Conservation (phyloP, 2,888 invertebrate genomes). For the Stenotaenia linearis region DNA sequence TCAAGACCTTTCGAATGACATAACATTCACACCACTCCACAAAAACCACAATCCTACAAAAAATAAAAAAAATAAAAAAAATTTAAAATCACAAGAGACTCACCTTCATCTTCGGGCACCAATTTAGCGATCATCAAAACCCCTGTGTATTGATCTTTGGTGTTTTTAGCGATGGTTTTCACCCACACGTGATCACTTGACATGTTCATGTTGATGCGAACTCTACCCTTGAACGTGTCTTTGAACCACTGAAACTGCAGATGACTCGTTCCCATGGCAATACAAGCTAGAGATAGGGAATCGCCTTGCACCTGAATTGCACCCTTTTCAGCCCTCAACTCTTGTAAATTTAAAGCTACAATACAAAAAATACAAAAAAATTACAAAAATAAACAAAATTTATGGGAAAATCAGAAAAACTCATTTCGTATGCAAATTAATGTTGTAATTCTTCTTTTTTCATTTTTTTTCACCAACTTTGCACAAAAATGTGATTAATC, state of each 20-base stretch:
- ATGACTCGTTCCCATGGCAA: slow-evolving; percentile 38
- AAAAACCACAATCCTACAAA: too few relatives aligned
- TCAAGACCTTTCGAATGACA: too few relatives aligned
- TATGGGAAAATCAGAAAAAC: neutral
- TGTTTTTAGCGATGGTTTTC: neutral
- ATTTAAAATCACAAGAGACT: neutral
- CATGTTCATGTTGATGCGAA: neutral
- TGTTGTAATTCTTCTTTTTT: neutral
- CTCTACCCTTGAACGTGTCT: slow-evolving; percentile 37
- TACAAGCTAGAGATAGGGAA: slow-evolving; percentile 38
- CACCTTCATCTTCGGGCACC: slow-evolving; percentile 27
- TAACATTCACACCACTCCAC: too few relatives aligned
- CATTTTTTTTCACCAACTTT: neutral
- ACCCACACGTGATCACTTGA: slow-evolving; percentile 17
- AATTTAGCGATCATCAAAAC: slow-evolving; percentile 27
- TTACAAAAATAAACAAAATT: neutral
- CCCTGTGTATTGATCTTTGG: slow-evolving; percentile 28
- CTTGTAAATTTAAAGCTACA: slow-evolving; percentile 32
- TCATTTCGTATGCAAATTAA: neutral
- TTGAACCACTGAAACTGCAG: slow-evolving; percentile 39
- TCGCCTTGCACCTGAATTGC: neutral
- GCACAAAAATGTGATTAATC: neutral
- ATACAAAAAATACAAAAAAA: neutral
- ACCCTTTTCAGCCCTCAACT: neutral
- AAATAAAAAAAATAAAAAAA: too few relatives aligned